phyloP scores from a whole-genome alignment of 2,113 vertebrate genomes.

The Eublepharis macularius region DNA sequence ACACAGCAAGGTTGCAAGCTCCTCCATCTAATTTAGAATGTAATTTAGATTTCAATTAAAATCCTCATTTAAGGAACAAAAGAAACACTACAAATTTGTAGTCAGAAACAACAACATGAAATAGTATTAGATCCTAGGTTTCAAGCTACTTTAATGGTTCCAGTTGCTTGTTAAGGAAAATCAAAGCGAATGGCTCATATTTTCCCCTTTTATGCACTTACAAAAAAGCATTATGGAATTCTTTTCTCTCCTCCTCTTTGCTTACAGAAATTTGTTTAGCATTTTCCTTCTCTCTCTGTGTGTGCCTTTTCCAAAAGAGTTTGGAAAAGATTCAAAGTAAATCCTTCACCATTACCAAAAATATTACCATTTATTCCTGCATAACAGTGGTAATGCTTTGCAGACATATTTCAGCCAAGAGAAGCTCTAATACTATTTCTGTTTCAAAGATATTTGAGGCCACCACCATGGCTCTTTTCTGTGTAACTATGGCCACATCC shows the following conservation, averaged over 20 bases:
- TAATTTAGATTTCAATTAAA: constrained; percentile 71
- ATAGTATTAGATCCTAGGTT: constrained; percentile 49
- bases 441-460: not conserved
- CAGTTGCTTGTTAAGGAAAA: constrained; percentile 4
- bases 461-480: not conserved
- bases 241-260: not conserved
- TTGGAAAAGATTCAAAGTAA: not conserved
- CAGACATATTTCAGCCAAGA: not conserved
- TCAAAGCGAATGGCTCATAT: not conserved
- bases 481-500: too few relatives aligned
- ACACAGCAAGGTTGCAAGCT: constrained; percentile 49
- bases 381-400: too few relatives aligned
- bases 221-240: not conserved
- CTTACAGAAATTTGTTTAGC: not conserved
- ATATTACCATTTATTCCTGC: too few relatives aligned
- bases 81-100: not conserved
- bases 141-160: constrained; percentile 42
- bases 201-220: not conserved
- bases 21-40: constrained; percentile 62
- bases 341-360: not conserved
- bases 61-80: constrained; percentile 39
- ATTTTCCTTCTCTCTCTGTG: not conserved
- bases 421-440: not conserved
- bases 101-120: not conserved
- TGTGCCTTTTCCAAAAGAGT: not conserved